Conservation (phyloP, 2,888 invertebrate species). For the Agrilus mali region DNA sequence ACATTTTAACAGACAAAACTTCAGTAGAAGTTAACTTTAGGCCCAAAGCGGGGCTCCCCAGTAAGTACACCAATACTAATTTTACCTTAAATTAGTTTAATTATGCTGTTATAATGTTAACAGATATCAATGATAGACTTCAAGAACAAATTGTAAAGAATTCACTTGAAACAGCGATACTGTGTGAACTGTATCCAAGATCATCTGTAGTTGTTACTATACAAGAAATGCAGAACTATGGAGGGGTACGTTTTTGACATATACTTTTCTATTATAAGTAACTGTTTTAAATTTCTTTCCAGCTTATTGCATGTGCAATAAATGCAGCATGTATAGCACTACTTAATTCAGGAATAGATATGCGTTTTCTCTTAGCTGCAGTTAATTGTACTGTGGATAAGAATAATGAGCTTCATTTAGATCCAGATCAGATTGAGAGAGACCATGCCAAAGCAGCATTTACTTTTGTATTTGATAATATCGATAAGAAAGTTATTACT, state of each 20-base stretch:
- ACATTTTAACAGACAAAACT: slow-evolving; percentile 65
- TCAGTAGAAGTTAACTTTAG: slow-evolving; percentile 67
- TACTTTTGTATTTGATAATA: slow-evolving; percentile 64
- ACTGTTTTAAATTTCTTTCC: slow-evolving; percentile 19
- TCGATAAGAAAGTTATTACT: slow-evolving; percentile 42
- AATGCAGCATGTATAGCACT: slow-evolving; percentile 76
- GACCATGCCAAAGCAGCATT: slow-evolving; percentile 48
- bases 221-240: slow-evolving; percentile 78
- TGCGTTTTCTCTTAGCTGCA: slow-evolving; percentile 72
- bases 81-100: not conserved
- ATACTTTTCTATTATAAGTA: too few relatives aligned
- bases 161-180: slow-evolving; percentile 61
- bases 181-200: slow-evolving; percentile 64
- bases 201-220: slow-evolving; percentile 65
- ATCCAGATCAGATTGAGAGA: slow-evolving; percentile 29
- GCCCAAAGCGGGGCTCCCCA: slow-evolving; percentile 63
- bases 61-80: slow-evolving; percentile 18
- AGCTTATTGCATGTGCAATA: slow-evolving; percentile 67
- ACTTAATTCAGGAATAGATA: slow-evolving; percentile 69
- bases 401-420: slow-evolving; percentile 37
- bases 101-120: slow-evolving; percentile 12
- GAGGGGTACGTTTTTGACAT: slow-evolving; percentile 47
- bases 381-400: slow-evolving; percentile 59
- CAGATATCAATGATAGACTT: slow-evolving; percentile 53
- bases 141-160: slow-evolving; percentile 64